phyloP scores from a whole-genome alignment of 2,113 vertebrate genomes.

The Ciconia stormi region DNA sequence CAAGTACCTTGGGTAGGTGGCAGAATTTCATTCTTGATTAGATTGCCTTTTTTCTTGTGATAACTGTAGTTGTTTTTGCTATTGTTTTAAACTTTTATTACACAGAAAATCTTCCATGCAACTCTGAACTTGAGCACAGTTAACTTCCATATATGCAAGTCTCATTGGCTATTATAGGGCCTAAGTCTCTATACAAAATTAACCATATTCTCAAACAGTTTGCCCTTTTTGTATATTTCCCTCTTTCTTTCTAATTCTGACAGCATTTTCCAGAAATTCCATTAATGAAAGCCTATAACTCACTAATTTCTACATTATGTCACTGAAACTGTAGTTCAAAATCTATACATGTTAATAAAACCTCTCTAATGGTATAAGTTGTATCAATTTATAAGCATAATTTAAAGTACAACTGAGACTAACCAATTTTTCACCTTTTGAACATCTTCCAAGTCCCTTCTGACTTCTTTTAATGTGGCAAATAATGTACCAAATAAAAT shows the following conservation, averaged over 20 bases:
- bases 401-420: constrained; percentile 26
- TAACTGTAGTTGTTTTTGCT: background rate
- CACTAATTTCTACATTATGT: constrained; percentile 19
- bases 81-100: background rate
- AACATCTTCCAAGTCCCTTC: background rate
- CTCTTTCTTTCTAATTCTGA: background rate
- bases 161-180: background rate
- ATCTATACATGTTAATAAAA: constrained; percentile 30
- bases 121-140: background rate
- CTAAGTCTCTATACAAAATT: background rate
- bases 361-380: background rate
- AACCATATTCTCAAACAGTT: background rate
- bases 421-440: constrained; percentile 28
- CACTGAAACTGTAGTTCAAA: constrained; percentile 15
- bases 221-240: background rate
- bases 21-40: background rate
- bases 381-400: constrained; percentile 16
- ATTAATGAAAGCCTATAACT: background rate
- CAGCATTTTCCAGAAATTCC: background rate
- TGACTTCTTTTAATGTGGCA: background rate
- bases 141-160: background rate
- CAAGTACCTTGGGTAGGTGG: background rate
- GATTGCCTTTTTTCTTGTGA: background rate
- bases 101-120: background rate
- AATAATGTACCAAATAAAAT: constrained; percentile 4